Conservation (phyloP, 2,113 vertebrate species). For the Pituophis catenifer region DNA sequence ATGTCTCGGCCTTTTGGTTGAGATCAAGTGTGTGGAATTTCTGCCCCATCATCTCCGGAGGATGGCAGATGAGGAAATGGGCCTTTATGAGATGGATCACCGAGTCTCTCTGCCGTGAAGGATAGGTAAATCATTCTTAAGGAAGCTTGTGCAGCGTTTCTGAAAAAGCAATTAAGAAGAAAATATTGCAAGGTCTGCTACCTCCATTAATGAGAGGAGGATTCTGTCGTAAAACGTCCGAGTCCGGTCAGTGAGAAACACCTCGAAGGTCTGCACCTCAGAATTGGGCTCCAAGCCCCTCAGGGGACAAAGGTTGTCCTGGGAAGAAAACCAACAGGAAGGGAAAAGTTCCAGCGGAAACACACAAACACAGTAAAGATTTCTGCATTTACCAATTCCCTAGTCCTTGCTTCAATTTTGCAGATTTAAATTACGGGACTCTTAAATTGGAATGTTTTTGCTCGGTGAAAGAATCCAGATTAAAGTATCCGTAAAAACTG, state of each 20-base stretch:
- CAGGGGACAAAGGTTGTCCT: conserved; percentile 61
- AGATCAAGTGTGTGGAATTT: not conserved
- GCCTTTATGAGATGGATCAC: not conserved
- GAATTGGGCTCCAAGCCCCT: conserved; percentile 47
- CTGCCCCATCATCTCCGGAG: not conserved
- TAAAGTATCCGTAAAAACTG: not conserved
- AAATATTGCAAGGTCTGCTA: not conserved
- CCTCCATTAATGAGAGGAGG: conserved; percentile 41
- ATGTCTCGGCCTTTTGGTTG: not conserved
- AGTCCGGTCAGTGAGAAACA: conserved; percentile 44
- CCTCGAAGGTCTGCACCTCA: conserved; percentile 54
- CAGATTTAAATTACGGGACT: not conserved
- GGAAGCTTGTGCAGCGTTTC: not conserved
- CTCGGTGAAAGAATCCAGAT: not conserved
- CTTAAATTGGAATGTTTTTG: not conserved
- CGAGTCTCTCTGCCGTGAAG: not conserved
- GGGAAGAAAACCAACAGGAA: not conserved
- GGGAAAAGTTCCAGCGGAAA: not conserved
- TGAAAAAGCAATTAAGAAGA: not conserved
- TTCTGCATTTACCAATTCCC: not conserved
- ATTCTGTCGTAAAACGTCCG: conserved; percentile 48
- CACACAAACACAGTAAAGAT: not conserved
- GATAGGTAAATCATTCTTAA: not conserved
- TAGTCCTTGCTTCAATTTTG: not conserved
- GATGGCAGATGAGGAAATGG: not conserved